phyloP scores from a whole-genome alignment of 2,797 vertebrate species.

The Sciurus vulgaris region DNA sequence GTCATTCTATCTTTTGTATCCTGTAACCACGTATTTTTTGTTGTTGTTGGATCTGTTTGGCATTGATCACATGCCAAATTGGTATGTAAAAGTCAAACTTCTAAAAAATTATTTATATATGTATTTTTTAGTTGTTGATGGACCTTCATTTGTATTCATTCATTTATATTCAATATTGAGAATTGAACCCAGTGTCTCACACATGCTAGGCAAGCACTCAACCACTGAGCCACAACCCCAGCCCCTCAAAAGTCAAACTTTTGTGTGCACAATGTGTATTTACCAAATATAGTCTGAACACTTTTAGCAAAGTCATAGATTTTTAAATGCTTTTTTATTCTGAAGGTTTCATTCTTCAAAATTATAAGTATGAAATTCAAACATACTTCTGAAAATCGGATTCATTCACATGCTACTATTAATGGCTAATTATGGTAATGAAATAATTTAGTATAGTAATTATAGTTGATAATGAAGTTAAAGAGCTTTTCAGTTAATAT shows the following conservation, averaged over 20 bases:
- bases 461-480: background rate
- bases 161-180: too few relatives aligned
- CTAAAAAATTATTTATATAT: background rate
- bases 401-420: background rate
- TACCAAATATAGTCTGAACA: background rate
- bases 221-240: too few relatives aligned
- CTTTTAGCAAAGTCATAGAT: background rate
- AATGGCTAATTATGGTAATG: background rate
- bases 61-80: background rate
- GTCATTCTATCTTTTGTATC: background rate
- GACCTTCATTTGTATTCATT: too few relatives aligned
- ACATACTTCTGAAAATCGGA: slow-evolving; percentile 18
- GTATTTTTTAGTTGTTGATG: too few relatives aligned
- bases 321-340: background rate
- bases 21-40: background rate
- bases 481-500: slow-evolving; percentile 5
- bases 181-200: too few relatives aligned
- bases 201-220: too few relatives aligned
- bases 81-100: background rate
- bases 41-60: background rate
- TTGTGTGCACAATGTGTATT: background rate
- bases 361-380: background rate
- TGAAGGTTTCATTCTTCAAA: background rate
- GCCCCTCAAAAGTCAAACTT: background rate
- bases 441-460: background rate